phyloP scores from a whole-genome alignment of 2,797 vertebrate genomes.

The Diceros bicornis region DNA sequence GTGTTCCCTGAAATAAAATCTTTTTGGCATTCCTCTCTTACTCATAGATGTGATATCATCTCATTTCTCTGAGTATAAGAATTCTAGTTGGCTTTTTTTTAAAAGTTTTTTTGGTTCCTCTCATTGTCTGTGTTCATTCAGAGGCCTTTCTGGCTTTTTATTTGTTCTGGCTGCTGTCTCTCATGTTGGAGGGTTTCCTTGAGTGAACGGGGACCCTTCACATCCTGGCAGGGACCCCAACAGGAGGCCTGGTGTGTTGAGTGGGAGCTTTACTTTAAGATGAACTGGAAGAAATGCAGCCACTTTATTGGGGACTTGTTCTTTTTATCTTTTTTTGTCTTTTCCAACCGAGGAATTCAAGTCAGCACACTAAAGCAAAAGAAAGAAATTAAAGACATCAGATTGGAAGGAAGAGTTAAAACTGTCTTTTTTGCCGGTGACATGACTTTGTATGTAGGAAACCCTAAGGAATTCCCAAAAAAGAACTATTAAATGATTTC shows the following conservation, averaged over 20 bases:
- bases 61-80: background rate
- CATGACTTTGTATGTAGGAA: background rate
- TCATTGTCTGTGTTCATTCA: accelerated
- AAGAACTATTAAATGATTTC: background rate
- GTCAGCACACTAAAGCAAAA: background rate
- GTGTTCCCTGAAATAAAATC: background rate
- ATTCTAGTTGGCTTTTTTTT: no score
- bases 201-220: background rate
- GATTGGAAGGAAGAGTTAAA: background rate
- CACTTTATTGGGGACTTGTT: background rate
- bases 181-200: background rate
- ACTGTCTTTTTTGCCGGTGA: background rate
- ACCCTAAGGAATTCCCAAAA: background rate
- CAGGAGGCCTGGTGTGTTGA: background rate
- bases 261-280: background rate
- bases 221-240: no score
- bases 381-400: background rate
- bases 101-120: background rate
- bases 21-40: background rate
- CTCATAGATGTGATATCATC: accelerated
- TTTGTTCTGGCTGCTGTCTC: no score
- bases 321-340: background rate
- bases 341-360: background rate
- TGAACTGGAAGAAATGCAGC: background rate
- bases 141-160: background rate